Evolutionary conservation across 1,140 invertebrate species (phyloP), one percentile per base, ranked within the genome.

Genomic region (Tenebrio molitor): DNA sequence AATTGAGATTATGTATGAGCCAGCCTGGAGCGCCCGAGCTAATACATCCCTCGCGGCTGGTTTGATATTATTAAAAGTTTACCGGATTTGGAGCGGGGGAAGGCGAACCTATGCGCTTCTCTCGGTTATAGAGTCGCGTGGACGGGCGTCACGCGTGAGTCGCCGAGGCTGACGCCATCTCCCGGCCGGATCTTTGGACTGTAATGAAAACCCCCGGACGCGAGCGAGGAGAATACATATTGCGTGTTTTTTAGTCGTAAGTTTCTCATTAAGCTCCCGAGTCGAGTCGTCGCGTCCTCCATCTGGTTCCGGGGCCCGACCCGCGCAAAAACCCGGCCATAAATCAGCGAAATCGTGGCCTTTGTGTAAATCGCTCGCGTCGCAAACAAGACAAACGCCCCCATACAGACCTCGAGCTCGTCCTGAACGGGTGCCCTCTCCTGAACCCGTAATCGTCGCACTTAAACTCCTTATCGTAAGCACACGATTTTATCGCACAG

Each of bases 391-490:
- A 12, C 36, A 39, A 39, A 39, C n/a, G 12, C n/a, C 6, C n/a
- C 2, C 36, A 29, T 29, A 73, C 50, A 16, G 14, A 75, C 76
- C 76, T 77, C 10, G 71, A 69, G 14, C 46, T 71, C 41, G 73
- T 66, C 65, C 74, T 74, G 36, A 77, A 71, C 7, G 42, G 33
- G 7, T 77, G 77, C 66, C 76, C 76, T 41, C 76, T 74, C 70
- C 76, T 76, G 42, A 79, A 79, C 10, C 76, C 77, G 74, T 79
- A 81, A 72, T 80, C 78, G 44, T 82, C 81, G 67, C 78, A 76
- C 71, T 77, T 76, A 62, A 74, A 75, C 39, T 75, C 74, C 44
- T 76, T 78, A 70, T 77, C 79, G 69, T 50, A 75, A 65, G 64
- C 73, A 62, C 74, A 77, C 19, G 75, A 72, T 69, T 78, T 79